Evolutionary conservation across 2,888 invertebrate genomes (phyloP).

Genomic region (Diabrotica balteata): DNA sequence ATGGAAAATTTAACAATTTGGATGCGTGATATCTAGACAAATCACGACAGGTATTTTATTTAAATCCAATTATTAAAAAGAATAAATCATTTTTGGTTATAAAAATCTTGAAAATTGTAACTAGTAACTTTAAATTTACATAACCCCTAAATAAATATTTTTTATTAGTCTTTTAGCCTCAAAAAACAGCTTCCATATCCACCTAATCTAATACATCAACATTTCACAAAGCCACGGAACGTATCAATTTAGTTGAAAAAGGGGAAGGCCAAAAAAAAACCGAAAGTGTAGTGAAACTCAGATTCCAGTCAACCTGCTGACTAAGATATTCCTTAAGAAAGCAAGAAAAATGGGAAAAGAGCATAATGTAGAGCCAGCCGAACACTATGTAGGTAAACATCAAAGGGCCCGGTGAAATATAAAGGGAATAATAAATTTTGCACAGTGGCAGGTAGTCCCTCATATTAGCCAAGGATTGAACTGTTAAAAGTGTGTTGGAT

Average conservation of each 20-base stretch:
- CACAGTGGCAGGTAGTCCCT: conserved; percentile 29
- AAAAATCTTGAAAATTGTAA: too few relatives aligned
- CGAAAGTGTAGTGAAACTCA: conserved; percentile 6
- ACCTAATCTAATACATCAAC: conserved; percentile 12
- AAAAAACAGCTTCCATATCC: conserved; percentile 6
- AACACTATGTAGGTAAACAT: conserved; percentile 51
- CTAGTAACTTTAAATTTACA: too few relatives aligned
- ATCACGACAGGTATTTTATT: too few relatives aligned
- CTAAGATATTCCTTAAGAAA: conserved; percentile 39
- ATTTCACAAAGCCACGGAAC: conserved; percentile 12
- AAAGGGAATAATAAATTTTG: conserved; percentile 56
- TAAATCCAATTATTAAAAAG: too few relatives aligned
- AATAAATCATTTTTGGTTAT: too few relatives aligned
- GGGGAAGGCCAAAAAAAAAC: conserved; percentile 1
- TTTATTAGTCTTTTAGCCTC: too few relatives aligned
- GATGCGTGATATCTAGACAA: too few relatives aligned
- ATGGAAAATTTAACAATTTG: too few relatives aligned
- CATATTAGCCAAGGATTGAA: too few relatives aligned
- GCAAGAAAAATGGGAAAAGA: conserved; percentile 40
- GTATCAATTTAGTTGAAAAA: conserved; percentile 15
- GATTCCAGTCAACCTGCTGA: conserved; percentile 35
- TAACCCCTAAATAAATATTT: too few relatives aligned
- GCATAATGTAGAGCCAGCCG: conserved; percentile 38
- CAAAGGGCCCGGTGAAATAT: conserved; percentile 51
- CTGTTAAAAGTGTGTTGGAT: too few relatives aligned